phyloP scores from a whole-genome alignment of 2,888 invertebrate species.

The Clusia tigrina region DNA sequence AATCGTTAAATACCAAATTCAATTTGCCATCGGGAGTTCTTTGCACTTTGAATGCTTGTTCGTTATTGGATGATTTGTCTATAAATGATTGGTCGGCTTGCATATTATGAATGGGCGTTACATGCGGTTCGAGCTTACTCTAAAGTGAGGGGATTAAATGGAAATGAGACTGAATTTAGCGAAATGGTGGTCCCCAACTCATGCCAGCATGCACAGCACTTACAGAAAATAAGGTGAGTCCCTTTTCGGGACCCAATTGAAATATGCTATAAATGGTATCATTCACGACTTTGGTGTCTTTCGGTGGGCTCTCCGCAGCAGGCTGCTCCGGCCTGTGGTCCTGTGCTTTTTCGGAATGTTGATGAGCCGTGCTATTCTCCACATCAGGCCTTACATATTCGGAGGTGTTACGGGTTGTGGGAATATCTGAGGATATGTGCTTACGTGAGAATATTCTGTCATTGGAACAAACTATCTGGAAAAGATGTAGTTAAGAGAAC shows the following conservation, averaged over 20 bases:
- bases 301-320: not conserved
- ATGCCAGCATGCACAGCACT: conserved; percentile 33
- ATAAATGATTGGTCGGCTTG: conserved; percentile 35
- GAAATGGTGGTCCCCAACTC: too few species aligned
- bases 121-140: conserved; percentile 40
- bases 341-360: conserved; percentile 22
- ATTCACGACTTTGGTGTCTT: conserved; percentile 31
- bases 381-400: conserved; percentile 37
- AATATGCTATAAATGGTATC: conserved; percentile 39
- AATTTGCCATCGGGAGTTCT: conserved; percentile 60
- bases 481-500: too few species aligned
- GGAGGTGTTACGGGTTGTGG: conserved; percentile 35
- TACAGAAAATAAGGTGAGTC: conserved; percentile 45
- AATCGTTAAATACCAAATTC: conserved; percentile 60
- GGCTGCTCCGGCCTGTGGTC: conserved; percentile 9
- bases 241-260: conserved; percentile 35
- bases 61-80: conserved; percentile 11
- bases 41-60: conserved; percentile 60
- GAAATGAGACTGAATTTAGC: too few species aligned
- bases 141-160: not conserved
- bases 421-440: conserved; percentile 35
- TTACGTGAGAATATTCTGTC: conserved; percentile 42
- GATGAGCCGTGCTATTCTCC: conserved; percentile 22
- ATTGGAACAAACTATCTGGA: conserved; percentile 55
- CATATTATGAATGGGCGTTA: conserved; percentile 45